phyloP scores from a whole-genome alignment of 2,113 vertebrate genomes.

The Cnemophilus loriae region DNA sequence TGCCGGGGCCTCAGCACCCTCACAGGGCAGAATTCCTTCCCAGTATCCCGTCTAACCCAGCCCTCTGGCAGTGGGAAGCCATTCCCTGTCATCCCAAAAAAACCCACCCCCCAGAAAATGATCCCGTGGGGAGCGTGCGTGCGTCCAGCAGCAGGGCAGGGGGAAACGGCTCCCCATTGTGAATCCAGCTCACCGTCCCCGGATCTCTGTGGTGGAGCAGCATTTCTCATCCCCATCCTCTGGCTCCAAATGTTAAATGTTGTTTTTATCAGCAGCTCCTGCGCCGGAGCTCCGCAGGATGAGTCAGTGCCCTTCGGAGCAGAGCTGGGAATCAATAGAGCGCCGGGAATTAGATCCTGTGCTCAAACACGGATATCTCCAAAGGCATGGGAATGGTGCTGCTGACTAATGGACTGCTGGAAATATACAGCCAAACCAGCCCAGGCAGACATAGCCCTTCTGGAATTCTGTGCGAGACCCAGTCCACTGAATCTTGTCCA shows the following conservation, averaged over 20 bases:
- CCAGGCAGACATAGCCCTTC: background rate
- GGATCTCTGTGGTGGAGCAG: background rate
- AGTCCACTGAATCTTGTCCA: accelerated
- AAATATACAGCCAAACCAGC: background rate
- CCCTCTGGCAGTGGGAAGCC: background rate
- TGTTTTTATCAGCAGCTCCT: constrained; percentile 23
- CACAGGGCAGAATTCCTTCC: background rate
- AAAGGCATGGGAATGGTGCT: background rate
- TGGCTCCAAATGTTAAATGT: background rate
- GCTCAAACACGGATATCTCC: background rate
- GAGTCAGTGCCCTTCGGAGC: constrained; percentile 48
- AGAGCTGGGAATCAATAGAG: constrained; percentile 4
- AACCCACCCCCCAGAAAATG: background rate
- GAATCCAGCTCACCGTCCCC: background rate
- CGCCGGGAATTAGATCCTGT: background rate
- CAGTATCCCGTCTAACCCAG: background rate
- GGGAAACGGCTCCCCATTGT: background rate
- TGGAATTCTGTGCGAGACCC: background rate
- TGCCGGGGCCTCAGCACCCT: accelerated
- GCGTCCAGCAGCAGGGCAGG: background rate
- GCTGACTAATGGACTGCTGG: background rate
- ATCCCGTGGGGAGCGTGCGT: accelerated
- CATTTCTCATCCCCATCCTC: background rate
- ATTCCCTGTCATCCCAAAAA: background rate
- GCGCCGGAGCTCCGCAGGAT: background rate